Evolutionary conservation across 2,888 invertebrate genomes (phyloP), one percentile per base, ranked within the genome.

Genomic region (Standfussiana lucernea): DNA sequence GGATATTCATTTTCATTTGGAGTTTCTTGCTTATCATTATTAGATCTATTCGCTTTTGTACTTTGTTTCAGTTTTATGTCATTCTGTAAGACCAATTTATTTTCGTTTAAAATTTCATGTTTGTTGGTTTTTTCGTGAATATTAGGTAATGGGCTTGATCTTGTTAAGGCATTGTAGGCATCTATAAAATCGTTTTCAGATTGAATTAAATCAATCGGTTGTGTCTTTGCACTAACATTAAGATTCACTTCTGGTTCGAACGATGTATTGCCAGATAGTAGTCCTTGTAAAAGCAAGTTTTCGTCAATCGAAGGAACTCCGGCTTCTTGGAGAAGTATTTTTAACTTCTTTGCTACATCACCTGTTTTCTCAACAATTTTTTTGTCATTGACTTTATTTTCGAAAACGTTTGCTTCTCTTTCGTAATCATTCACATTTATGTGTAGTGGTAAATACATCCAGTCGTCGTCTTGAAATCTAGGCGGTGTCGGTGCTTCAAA

Each of bases 171-270:
- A 89, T 96, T 96, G 80, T 96, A 96, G 40, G 96, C 97, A 84
- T 95, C 94, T 67, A 96, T 96, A 86, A 96, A 96, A 88, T 96
- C 97, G 87, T 94, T 96, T 92, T 96, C 96, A 6, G 95, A 95
- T 88, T 95, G 95, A 64, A 92, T 91, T 56, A 96, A 92, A 88
- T 96, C 96, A 74, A 93, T 72, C 37, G 91, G 82, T 79, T 91
- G 90, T 67, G 88, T 82, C 86, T 91, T 92, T 70, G 83, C 73
- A 76, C 62, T 83, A 65, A 70, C 59, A 56, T 71, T 65, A 69
- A 71, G 78, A 67, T 75, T 84, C 37, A 71, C 77, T 42, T 79
- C 80, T 59, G 72, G 59, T 83, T 86, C 82, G 70, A 86, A 82
- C 82, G 83, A 74, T 45, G 82, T 85, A 72, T 87, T 91, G 15